Conservation (phyloP, 2,888 invertebrate species). For the Saturnia japonica region DNA sequence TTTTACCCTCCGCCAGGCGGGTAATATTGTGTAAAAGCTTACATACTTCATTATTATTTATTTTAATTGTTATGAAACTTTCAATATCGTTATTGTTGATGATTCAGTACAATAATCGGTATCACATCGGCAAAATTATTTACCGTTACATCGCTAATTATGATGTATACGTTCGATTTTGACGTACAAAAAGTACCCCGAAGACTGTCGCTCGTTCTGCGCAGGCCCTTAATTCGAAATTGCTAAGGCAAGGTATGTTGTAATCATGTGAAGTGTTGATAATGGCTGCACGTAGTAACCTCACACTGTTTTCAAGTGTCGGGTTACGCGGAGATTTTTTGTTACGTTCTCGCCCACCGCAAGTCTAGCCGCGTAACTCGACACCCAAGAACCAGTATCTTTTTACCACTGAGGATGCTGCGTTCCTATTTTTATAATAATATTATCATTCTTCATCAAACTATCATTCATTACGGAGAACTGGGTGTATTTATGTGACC, state of each 20-base stretch:
- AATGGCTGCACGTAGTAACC: slow-evolving; percentile 71
- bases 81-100: too few relatives aligned
- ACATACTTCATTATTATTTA: too few relatives aligned
- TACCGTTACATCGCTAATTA: too few relatives aligned
- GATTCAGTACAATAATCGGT: too few relatives aligned
- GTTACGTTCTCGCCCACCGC: slow-evolving; percentile 60
- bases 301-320: slow-evolving; percentile 62
- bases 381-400: slow-evolving; percentile 55
- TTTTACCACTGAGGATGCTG: slow-evolving; percentile 63
- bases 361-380: slow-evolving; percentile 65
- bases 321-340: slow-evolving; percentile 58
- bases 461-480: neutral
- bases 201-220: too few relatives aligned
- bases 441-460: slow-evolving; percentile 6
- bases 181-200: too few relatives aligned
- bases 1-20: too few relatives aligned
- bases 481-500: neutral
- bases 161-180: too few relatives aligned
- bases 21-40: too few relatives aligned
- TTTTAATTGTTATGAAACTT: too few relatives aligned
- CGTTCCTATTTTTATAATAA: slow-evolving; percentile 25
- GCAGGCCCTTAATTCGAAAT: neutral
- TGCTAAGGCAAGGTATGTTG: slow-evolving; percentile 22
- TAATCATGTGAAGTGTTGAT: slow-evolving; percentile 58
- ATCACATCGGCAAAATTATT: too few relatives aligned